These are phyloP conservation scores for Trypoxylon attenuatum DNA, from an alignment of 2,888 invertebrate genomes.

Conservation along the genomic window DNA sequence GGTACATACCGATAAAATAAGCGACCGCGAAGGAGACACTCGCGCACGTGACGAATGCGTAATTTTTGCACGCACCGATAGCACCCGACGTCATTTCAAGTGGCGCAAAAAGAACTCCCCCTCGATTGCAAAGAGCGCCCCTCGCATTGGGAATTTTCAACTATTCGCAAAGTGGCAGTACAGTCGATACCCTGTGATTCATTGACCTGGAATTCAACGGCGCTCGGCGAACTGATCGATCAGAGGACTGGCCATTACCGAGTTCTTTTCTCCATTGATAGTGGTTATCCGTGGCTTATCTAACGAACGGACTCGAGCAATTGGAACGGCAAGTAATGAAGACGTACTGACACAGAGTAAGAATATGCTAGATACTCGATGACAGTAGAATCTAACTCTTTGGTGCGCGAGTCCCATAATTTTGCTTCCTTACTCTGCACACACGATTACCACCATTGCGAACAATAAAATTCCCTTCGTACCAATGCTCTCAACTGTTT, in stretches of 20 bases:
- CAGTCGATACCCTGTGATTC: conserved; percentile 35
- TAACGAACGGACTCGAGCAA: no score
- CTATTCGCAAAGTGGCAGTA: conserved; percentile 29
- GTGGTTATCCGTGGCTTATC: no score
- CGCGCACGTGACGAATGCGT: conserved; percentile 63
- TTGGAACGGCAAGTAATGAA: background rate
- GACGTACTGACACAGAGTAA: no score
- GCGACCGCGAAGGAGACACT: conserved; percentile 40
- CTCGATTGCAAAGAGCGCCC: conserved; percentile 25
- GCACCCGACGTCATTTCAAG: conserved; percentile 46
- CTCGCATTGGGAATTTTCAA: background rate
- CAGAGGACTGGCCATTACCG: background rate
- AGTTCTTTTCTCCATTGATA: background rate
- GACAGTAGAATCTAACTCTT: no score
- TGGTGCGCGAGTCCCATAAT: no score
- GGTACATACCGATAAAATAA: conserved; percentile 62
- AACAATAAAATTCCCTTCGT: no score
- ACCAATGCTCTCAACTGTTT: no score
- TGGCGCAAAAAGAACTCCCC: conserved; percentile 38
- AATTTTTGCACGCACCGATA: conserved; percentile 51
- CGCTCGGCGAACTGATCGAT: conserved; percentile 16
- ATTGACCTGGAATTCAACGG: conserved; percentile 35
- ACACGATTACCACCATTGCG: no score
- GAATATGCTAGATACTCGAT: no score
- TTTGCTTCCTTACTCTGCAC: no score